Conservation (phyloP, 2,113 vertebrate species). For the Thermophis baileyi region DNA sequence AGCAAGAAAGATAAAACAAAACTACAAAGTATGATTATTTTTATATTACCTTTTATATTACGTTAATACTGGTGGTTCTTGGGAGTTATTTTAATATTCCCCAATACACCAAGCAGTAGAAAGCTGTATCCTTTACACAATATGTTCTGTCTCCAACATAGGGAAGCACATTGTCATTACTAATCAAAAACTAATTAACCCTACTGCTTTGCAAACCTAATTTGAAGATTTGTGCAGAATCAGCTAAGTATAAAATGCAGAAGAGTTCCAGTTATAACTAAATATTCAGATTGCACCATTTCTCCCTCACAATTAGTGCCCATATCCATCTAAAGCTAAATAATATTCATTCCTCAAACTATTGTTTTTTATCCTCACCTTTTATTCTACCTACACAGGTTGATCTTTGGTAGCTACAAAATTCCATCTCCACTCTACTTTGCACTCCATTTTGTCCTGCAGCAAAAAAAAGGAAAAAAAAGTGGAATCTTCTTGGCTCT, state of each 20-base stretch:
- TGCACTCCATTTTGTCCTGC: not conserved
- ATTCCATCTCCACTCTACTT: not conserved
- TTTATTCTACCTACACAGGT: not conserved
- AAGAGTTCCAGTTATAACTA: not conserved
- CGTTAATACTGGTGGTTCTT: not conserved
- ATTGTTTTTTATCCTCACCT: not conserved
- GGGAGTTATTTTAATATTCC: not conserved
- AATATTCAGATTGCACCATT: not conserved
- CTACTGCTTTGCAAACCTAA: not conserved
- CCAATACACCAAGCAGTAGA: not conserved
- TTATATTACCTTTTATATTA: not conserved
- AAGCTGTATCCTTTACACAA: not conserved
- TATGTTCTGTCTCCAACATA: not conserved
- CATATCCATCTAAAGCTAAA: not conserved
- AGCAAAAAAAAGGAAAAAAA: not conserved
- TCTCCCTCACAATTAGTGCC: not conserved
- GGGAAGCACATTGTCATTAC: not conserved
- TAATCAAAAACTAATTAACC: not conserved
- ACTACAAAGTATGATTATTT: not conserved
- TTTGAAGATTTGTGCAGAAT: not conserved
- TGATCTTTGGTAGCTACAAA: not conserved
- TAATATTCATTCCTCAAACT: not conserved
- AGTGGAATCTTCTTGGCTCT: not conserved
- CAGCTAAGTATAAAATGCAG: not conserved
- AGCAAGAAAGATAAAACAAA: not conserved